phyloP scores from a whole-genome alignment of 2,888 invertebrate genomes.

The Hedya salicella region DNA sequence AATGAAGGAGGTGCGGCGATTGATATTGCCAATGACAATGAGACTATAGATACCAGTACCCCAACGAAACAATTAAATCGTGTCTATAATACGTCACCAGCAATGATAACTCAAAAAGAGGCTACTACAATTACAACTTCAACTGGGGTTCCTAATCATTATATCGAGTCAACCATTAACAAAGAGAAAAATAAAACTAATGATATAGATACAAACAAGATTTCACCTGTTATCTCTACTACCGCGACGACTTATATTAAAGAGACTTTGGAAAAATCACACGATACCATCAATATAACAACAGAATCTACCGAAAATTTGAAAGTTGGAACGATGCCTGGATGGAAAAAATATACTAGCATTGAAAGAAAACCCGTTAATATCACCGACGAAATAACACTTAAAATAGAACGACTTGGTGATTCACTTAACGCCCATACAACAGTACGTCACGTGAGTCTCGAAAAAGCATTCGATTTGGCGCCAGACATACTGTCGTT shows the following conservation, averaged over 20 bases:
- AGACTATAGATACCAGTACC: neutral
- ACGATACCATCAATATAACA: neutral
- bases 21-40: neutral
- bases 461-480: constrained; percentile 53
- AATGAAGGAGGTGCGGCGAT: neutral
- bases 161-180: neutral
- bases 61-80: neutral
- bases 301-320: constrained; percentile 19
- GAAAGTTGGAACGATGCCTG: constrained; percentile 24
- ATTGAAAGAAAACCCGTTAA: constrained; percentile 57
- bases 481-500: constrained; percentile 57
- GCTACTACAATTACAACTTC: neutral
- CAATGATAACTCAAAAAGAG: neutral
- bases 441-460: constrained; percentile 49
- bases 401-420: constrained; percentile 47
- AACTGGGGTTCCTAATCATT: neutral
- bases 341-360: constrained; percentile 47
- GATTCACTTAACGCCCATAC: constrained; percentile 57
- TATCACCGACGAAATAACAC: constrained; percentile 46
- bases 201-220: neutral
- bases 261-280: neutral
- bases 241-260: neutral
- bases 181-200: neutral
- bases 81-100: neutral
- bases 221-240: neutral